Conservation (phyloP, 30 jellyfish, hydroid and myxozoan species). For the Rhopilema esculentum region DNA sequence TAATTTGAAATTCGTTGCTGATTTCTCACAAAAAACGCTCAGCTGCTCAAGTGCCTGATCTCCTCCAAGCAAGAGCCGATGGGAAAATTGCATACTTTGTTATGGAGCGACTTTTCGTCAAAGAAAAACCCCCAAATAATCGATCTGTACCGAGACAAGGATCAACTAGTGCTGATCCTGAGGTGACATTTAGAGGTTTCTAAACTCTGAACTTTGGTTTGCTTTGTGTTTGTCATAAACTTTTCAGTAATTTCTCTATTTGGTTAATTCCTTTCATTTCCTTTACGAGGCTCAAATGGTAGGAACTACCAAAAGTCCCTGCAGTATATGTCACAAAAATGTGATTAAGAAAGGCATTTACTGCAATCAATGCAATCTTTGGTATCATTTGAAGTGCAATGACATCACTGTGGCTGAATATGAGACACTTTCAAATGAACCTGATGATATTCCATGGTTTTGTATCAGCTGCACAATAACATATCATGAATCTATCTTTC, state of each 20-base stretch:
- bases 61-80: not conserved
- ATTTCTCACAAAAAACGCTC: not conserved
- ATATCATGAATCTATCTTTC: slow-evolving; percentile 37
- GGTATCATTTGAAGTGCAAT: slow-evolving; percentile 37
- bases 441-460: slow-evolving; percentile 67
- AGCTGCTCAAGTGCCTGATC: not conserved
- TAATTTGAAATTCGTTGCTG: not conserved
- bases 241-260: too few relatives aligned
- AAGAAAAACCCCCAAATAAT: not conserved
- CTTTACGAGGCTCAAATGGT: slow-evolving; percentile 15
- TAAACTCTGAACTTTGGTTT: too few relatives aligned
- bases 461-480: slow-evolving; percentile 50
- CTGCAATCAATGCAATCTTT: slow-evolving; percentile 37
- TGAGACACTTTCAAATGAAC: slow-evolving; percentile 34
- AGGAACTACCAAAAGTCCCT: slow-evolving; percentile 17
- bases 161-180: too few relatives aligned
- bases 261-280: too few relatives aligned
- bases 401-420: slow-evolving; percentile 31
- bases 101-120: not conserved
- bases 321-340: slow-evolving; percentile 37
- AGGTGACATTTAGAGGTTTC: too few relatives aligned
- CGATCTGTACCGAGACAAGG: not conserved
- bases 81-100: not conserved
- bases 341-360: slow-evolving; percentile 23
- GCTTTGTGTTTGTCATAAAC: too few relatives aligned